A percentile compares a stretch with the other conserved stretches of the same genome.
These are phyloP conservation scores for Hermetia illucens DNA, from an alignment of 1,140 invertebrate genomes.

Conservation along the genomic window DNA sequence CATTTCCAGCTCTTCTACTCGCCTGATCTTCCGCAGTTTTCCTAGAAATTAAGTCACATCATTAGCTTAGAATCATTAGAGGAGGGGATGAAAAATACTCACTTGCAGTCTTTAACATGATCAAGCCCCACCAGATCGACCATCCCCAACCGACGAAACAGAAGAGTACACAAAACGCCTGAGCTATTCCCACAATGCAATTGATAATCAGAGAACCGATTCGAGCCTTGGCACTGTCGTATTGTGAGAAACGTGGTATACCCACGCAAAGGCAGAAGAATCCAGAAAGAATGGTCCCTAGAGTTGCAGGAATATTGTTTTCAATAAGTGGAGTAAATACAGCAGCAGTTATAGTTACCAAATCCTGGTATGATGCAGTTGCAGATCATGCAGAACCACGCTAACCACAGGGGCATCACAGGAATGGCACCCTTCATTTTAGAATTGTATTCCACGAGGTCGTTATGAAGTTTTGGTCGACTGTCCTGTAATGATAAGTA, in stretches of 20 bases:
- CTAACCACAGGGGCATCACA: constrained; percentile 65
- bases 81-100: constrained; percentile 24
- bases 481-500: constrained; percentile 42
- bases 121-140: constrained; percentile 92
- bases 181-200: constrained; percentile 66
- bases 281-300: constrained; percentile 79
- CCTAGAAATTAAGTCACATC: constrained; percentile 8
- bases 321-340: constrained; percentile 5
- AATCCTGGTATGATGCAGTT: constrained; percentile 76
- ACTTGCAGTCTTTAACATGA: constrained; percentile 68
- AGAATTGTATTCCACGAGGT: constrained; percentile 64
- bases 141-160: constrained; percentile 93
- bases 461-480: constrained; percentile 62
- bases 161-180: constrained; percentile 87
- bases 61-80: background rate
- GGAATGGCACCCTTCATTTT: constrained; percentile 81
- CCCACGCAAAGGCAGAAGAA: constrained; percentile 77
- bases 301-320: constrained; percentile 7
- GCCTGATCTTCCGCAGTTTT: constrained; percentile 27
- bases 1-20: constrained; percentile 25
- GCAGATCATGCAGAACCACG: constrained; percentile 72
- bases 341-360: too few species aligned
- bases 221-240: constrained; percentile 51
- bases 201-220: constrained; percentile 68
- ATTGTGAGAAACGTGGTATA: constrained; percentile 66